Conservation (phyloP, 2,797 vertebrate species). For the Liparis tanakae region DNA sequence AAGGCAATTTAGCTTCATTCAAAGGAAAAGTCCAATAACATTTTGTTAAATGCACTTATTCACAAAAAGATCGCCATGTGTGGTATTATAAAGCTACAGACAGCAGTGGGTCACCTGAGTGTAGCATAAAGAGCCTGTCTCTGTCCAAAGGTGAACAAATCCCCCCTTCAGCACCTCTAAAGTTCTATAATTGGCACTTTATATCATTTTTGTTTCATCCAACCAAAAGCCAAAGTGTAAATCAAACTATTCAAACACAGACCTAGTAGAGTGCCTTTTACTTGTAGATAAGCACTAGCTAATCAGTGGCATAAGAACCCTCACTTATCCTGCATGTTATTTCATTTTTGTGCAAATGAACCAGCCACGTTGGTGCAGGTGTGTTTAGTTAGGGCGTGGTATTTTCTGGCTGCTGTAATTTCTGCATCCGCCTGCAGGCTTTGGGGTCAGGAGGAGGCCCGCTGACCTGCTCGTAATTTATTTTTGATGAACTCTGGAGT, state of each 20-base stretch:
- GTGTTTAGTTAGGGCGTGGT: slow-evolving; percentile 60
- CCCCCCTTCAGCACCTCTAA: background rate
- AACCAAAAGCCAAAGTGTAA: background rate
- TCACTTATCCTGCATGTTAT: slow-evolving; percentile 14
- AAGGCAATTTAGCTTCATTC: background rate
- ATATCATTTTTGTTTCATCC: background rate
- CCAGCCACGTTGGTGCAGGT: slow-evolving; percentile 51
- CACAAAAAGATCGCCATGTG: background rate
- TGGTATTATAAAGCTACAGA: background rate
- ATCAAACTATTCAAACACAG: background rate
- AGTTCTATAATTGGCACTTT: background rate
- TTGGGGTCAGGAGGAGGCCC: slow-evolving; percentile 25
- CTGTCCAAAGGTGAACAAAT: background rate
- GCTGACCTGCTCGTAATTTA: slow-evolving; percentile 64
- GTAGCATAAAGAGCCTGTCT: too few species aligned
- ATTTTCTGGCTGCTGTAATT: slow-evolving; percentile 49
- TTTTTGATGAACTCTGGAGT: slow-evolving; percentile 64
- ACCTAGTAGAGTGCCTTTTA: background rate
- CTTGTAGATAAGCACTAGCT: background rate
- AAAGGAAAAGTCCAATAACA: background rate
- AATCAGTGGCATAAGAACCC: background rate
- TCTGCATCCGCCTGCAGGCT: slow-evolving; percentile 52
- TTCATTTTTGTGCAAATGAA: slow-evolving; percentile 27
- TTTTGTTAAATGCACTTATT: background rate
- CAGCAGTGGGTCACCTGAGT: background rate